phyloP scores from a whole-genome alignment of 2,888 invertebrate genomes.

The Cybosia mesomella region DNA sequence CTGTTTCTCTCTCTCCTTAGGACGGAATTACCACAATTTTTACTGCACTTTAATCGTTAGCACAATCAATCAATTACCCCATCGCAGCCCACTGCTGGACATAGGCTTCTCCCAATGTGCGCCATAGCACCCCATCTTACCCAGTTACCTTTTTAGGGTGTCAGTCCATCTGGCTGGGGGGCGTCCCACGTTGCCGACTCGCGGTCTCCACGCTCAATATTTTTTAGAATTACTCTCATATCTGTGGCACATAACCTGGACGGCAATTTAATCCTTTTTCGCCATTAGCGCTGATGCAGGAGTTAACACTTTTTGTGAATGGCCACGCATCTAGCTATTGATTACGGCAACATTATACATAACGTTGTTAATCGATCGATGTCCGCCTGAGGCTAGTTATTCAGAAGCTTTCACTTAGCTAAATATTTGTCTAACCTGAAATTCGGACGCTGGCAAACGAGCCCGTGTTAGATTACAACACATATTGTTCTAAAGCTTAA shows the following conservation, averaged over 20 bases:
- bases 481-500: conserved; percentile 9
- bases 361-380: conserved; percentile 12
- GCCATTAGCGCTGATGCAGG: neutral
- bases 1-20: no score
- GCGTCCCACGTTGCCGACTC: no score
- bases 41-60: neutral
- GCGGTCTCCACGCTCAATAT: no score
- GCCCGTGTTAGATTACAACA: conserved; percentile 13
- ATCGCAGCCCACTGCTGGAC: no score
- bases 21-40: no score
- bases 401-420: conserved; percentile 20
- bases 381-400: conserved; percentile 9
- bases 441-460: conserved; percentile 49
- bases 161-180: no score
- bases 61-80: neutral
- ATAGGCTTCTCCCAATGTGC: no score
- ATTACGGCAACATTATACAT: conserved; percentile 24
- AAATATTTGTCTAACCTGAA: conserved; percentile 58
- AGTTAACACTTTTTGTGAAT: neutral
- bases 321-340: conserved; percentile 20
- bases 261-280: neutral
- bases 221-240: no score
- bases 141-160: no score
- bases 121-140: no score
- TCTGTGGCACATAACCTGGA: neutral